Conservation (phyloP, 1,140 invertebrate genomes). For the Aphidius gifuensis region DNA sequence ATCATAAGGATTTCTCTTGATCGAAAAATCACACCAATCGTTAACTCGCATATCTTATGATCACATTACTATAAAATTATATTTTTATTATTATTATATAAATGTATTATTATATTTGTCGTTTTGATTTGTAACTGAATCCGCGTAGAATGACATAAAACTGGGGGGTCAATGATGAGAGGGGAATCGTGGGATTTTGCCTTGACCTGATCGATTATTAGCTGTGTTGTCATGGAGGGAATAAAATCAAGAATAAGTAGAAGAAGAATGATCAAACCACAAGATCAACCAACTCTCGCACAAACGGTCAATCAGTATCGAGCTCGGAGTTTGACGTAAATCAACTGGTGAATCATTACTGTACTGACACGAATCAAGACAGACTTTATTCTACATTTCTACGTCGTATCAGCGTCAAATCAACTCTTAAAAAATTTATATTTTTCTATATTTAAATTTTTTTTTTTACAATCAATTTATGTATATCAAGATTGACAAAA, state of each 20-base stretch:
- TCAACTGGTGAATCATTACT: conserved; percentile 41
- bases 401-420: conserved; percentile 7
- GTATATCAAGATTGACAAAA: no score
- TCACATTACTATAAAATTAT: no score
- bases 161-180: no score
- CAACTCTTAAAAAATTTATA: neutral
- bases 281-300: conserved; percentile 19
- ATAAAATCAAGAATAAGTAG: neutral
- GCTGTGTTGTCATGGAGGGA: neutral
- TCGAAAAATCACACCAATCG: no score
- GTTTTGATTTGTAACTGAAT: no score
- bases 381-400: neutral
- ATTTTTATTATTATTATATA: no score
- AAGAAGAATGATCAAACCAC: neutral
- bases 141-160: no score
- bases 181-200: neutral
- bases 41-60: no score
- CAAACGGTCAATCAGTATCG: conserved; percentile 41
- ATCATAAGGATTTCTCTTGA: no score
- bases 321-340: conserved; percentile 34
- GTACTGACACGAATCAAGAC: conserved; percentile 14
- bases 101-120: no score
- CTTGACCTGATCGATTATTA: conserved; percentile 16
- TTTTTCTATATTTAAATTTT: no score
- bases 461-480: no score